Conservation (phyloP, 2,888 invertebrate genomes). For the Machimus atricapillus region DNA sequence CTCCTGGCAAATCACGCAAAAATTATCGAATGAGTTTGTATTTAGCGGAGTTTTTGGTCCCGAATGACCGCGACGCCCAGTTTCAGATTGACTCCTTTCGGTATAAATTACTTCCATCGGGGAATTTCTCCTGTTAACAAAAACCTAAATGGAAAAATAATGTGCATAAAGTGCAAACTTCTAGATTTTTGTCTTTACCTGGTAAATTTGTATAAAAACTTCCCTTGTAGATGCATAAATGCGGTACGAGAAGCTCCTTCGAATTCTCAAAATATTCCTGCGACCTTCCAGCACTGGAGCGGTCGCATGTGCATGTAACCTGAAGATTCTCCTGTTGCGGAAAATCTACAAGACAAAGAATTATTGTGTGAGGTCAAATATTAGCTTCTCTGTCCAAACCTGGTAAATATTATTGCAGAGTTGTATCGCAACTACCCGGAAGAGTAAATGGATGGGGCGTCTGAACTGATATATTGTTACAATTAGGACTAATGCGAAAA, state of each 20-base stretch:
- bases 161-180: not conserved
- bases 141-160: not conserved
- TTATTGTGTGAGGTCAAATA: not conserved
- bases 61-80: not conserved
- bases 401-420: not conserved
- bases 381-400: not conserved
- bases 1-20: slow-evolving; percentile 42
- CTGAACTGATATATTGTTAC: not conserved
- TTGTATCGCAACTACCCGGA: not conserved
- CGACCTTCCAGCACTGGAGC: not conserved
- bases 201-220: not conserved
- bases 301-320: not conserved
- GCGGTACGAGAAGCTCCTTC: not conserved
- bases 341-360: not conserved
- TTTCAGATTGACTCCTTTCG: not conserved
- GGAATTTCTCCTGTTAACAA: not conserved
- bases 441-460: not conserved
- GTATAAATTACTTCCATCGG: not conserved
- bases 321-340: not conserved
- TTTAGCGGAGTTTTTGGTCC: not conserved
- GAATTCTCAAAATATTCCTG: not conserved
- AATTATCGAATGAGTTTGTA: not conserved
- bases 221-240: not conserved
- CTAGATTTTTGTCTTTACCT: not conserved
- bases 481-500: not conserved